These are phyloP conservation scores for Probosciger aterrimus DNA, from an alignment of 2,113 vertebrate species.

Conservation along the genomic window DNA sequence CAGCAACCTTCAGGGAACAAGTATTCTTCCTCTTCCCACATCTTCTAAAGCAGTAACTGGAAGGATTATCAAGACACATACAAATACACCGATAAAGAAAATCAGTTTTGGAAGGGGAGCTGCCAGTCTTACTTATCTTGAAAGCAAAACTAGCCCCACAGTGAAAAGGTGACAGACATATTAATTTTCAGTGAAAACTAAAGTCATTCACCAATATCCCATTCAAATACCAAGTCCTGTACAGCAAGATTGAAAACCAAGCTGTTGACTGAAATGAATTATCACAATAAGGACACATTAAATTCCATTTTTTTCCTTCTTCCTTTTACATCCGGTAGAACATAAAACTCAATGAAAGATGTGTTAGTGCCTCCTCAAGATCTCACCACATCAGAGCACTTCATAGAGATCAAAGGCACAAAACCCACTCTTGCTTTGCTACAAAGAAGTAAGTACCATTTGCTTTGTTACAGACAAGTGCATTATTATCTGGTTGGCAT, in stretches of 20 bases:
- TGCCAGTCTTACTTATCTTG: background rate
- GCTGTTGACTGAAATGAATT: background rate
- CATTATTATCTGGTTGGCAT: background rate
- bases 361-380: background rate
- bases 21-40: background rate
- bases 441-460: background rate
- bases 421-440: background rate
- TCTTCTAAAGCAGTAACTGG: constrained; percentile 29
- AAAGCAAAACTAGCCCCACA: background rate
- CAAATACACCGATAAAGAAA: background rate
- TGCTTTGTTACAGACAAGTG: background rate
- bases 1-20: background rate
- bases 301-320: background rate
- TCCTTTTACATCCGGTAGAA: background rate
- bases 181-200: background rate
- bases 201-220: background rate
- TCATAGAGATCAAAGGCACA: constrained; percentile 4
- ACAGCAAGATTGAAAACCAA: background rate
- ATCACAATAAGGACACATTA: background rate
- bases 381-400: background rate
- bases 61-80: background rate
- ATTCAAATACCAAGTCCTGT: background rate
- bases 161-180: background rate
- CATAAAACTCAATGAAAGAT: background rate
- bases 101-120: background rate